Base-by-base conservation (phyloP, 2,797 vertebrate genomes). In the Sylvia borin region DNA sequence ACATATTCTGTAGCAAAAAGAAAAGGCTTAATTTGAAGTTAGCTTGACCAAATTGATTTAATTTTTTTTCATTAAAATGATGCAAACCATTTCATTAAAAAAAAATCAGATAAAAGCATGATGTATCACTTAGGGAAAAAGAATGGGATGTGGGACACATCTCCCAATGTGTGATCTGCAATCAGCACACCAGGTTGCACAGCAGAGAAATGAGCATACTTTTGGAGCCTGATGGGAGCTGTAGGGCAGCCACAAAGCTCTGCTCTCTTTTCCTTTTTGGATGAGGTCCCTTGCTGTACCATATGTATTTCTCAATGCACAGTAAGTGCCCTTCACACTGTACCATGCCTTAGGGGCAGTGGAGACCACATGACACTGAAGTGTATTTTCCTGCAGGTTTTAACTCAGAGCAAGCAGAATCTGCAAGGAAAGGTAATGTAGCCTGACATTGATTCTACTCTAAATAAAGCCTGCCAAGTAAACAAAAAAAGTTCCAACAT, bases 21-120 rank as follows among this genome's bases (percentile, higher is more conserved):
- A 76, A 90, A 75, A 92, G 6, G 9, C 27, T 90, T 83, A 26
- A 20, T 61, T 87, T 80, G 40, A 50, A 53, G n/a, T 85, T 54
- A 79, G 26, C 34, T 80, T 70, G 34, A 71, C 50, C 0, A 0
- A 62, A 31, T 21, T 1, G 7, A 26, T 20, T 22, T 51, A 1
- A 29, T 71, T 16, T 38, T 14, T 17, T 48, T 54, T 5, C 2
- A 62, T 57, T 57, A 40, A 67, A 68, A 54, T 4, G 0, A 53
- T 34, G 8, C 42, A 43, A 78, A 88, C 9, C 0, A 25, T 38
- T 75, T 85, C 0, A n/a, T 76, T 20, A 0, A 5, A 45, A 55
- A 58, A 64, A 48, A 13, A 9, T 78, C 40, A 27, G 13, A 48
- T 36, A 36, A 76, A 92, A 74, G 5, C 25, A 7, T 34, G 8